Conservation (phyloP, 1,140 invertebrate species). For the Lordiphosa clarofinis region DNA sequence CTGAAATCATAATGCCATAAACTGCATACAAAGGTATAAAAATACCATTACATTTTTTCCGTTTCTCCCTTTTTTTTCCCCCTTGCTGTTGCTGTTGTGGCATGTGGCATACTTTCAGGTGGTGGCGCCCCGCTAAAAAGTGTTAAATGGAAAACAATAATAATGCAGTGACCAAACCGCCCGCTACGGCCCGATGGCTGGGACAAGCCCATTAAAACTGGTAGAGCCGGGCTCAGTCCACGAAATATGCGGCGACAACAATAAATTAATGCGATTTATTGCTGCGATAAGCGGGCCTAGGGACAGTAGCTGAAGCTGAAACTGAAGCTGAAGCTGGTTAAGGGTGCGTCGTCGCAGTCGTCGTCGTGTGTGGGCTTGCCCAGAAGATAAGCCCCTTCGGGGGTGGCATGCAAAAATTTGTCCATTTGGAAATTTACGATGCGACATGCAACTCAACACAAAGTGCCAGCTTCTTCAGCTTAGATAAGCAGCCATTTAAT, state of each 20-base stretch:
- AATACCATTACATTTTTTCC: neutral
- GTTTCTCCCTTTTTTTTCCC: too few relatives aligned
- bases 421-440: constrained; percentile 50
- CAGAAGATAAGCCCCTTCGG: constrained; percentile 50
- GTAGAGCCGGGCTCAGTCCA: constrained; percentile 29
- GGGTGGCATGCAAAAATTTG: constrained; percentile 66
- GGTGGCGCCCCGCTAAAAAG: constrained; percentile 31
- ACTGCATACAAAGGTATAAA: too few relatives aligned
- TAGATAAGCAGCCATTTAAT: constrained; percentile 66
- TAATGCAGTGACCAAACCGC: constrained; percentile 31
- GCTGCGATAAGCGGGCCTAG: constrained; percentile 60
- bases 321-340: constrained; percentile 23
- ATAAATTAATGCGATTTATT: constrained; percentile 80
- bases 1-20: neutral
- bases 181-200: neutral
- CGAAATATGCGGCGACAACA: constrained; percentile 74
- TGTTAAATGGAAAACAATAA: constrained; percentile 68
- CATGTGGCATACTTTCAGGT: constrained; percentile 11
- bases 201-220: constrained; percentile 61
- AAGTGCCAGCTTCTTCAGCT: constrained; percentile 5
- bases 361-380: constrained; percentile 58
- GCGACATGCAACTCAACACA: constrained; percentile 24
- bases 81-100: neutral
- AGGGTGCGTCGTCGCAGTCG: constrained; percentile 38
- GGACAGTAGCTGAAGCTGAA: constrained; percentile 37